Conservation (phyloP, 2,113 vertebrate species). For the Pseudois nayaur region DNA sequence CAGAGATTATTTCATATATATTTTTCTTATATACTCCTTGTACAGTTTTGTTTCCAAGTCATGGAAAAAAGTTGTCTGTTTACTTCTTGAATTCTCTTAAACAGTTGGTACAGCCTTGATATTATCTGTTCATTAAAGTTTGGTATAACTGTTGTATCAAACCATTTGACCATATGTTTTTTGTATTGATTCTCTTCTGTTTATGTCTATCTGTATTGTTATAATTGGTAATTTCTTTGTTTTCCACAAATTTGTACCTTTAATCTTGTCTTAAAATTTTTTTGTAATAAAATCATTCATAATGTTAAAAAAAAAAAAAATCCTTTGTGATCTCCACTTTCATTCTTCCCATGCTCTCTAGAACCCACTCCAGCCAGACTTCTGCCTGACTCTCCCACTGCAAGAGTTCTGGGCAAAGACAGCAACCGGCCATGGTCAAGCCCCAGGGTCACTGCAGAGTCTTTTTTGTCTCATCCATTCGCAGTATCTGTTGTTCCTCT, state of each 20-base stretch:
- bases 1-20: neutral
- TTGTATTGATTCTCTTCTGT: neutral
- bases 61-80: neutral
- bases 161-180: neutral
- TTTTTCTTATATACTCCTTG: neutral
- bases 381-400: neutral
- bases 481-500: neutral
- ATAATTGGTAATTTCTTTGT: neutral
- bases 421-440: fast-evolving
- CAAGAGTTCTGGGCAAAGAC: neutral
- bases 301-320: no score
- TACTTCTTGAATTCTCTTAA: neutral
- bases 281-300: neutral
- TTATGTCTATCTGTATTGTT: neutral
- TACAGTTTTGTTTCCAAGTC: neutral
- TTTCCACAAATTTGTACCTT: neutral
- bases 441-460: neutral
- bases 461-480: neutral
- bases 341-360: neutral
- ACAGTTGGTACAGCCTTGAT: neutral
- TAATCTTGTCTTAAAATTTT: neutral
- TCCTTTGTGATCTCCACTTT: neutral
- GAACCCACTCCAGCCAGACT: neutral
- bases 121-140: neutral
- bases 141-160: neutral